Base-by-base conservation (phyloP, 2,888 invertebrate species). In the Cosmia pyralina region DNA sequence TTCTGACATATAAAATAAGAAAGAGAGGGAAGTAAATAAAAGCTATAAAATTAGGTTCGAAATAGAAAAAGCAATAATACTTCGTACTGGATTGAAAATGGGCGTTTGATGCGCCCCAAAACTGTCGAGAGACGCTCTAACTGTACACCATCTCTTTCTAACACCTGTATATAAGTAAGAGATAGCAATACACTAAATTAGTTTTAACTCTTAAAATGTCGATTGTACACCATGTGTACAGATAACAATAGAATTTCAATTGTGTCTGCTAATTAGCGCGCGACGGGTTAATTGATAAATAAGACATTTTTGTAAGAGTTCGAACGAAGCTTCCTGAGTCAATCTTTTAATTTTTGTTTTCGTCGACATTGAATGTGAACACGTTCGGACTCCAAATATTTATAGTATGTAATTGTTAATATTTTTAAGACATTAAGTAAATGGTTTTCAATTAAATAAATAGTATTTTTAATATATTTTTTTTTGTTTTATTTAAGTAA, bases 381-480 rank as follows among this genome's bases (percentile, higher is more conserved):
- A 4, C 72, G 72, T 84, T 82, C 53, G 53, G 17, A 67, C 84
- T 82, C 82, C 22, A 57, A 68, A 75, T 77, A 60, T 75, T 66
- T 77, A 58, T 77, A 79, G 64, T 60, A 79, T 79, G 10, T 70
- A 84, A 81, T 77, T 84, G 81, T 83, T 81, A 84, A 60, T 84
- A 82, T 70, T 77, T 38, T 69, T 82, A 81, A 81, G 82, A 84
- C 66, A 64, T 62, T 68, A 81, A 84, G 77, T 82, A 68, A 84
- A 77, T 52, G 55, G 50, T 84, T 81, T 82, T 81, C 44, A 82
- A 84, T 84, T 76, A 68, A 82, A 82, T 82, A 82, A 82, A 82
- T 50, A 82, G 72, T 82, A 81, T 82, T 82, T 81, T 76, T 64
- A 86, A 70, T 58, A 28, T 48, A 38, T n/a, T 28, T 50, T 41